Conservation (phyloP, 2,888 invertebrate genomes). For the Drosophila suboccidentalis region DNA sequence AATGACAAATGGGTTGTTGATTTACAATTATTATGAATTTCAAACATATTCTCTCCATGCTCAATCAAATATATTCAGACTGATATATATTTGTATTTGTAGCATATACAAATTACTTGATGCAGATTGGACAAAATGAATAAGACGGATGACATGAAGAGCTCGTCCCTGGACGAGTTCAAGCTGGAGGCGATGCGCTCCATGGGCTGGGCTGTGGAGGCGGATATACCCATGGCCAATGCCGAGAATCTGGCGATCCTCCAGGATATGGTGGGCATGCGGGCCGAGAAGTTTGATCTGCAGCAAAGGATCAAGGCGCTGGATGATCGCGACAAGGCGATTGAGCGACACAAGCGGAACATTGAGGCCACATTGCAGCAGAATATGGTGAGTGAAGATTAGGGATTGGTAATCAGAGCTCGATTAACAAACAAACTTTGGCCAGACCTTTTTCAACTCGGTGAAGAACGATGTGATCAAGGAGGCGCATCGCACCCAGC, state of each 20-base stretch:
- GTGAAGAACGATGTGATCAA: slow-evolving; percentile 87
- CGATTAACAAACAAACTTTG: slow-evolving; percentile 84
- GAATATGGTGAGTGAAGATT: slow-evolving; percentile 86
- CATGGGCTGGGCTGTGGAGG: slow-evolving; percentile 87
- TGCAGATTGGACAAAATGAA: slow-evolving; percentile 47
- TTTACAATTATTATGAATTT: slow-evolving; percentile 2
- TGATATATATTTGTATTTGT: slow-evolving; percentile 9
- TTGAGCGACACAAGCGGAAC: slow-evolving; percentile 86
- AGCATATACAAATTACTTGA: slow-evolving; percentile 7
- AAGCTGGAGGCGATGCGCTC: slow-evolving; percentile 78
- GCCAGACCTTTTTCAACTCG: slow-evolving; percentile 89
- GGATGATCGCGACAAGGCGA: slow-evolving; percentile 85
- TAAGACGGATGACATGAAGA: slow-evolving; percentile 71
- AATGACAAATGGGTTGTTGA: slow-evolving; percentile 35
- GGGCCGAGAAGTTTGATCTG: slow-evolving; percentile 86
- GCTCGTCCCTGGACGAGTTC: slow-evolving; percentile 66
- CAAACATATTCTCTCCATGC: slow-evolving; percentile 13
- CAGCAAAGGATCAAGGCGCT: slow-evolving; percentile 85
- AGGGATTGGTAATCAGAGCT: background rate
- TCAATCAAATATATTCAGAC: slow-evolving; percentile 6
- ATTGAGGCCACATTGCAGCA: slow-evolving; percentile 87
- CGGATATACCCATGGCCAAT: slow-evolving; percentile 93
- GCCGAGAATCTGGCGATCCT: slow-evolving; percentile 88
- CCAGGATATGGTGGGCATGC: slow-evolving; percentile 86
- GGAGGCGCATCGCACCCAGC: slow-evolving; percentile 87